A percentile compares a stretch with the other conserved stretches of the same genome.
These are phyloP conservation scores for Chrysomela aeneicollis DNA, from an alignment of 2,888 invertebrate genomes.

Conservation along the genomic window DNA sequence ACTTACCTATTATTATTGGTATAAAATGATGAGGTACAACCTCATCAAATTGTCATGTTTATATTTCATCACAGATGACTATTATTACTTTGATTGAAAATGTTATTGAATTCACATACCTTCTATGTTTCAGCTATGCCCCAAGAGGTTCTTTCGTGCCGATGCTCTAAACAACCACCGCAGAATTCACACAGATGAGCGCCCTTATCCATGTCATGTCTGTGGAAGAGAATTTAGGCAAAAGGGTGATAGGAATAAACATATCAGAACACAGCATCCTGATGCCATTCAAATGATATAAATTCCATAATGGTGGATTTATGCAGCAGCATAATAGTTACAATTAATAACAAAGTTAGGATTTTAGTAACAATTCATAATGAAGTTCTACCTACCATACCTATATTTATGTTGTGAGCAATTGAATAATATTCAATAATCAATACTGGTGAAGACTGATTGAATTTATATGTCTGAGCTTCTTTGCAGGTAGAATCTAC, in stretches of 20 bases:
- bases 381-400: no score
- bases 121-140: constrained; percentile 59
- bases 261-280: constrained; percentile 65
- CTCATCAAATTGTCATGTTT: no score
- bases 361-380: no score
- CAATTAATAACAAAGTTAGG: background rate
- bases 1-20: no score
- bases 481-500: no score
- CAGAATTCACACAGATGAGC: constrained; percentile 69
- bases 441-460: no score
- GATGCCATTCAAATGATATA: constrained; percentile 26
- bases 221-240: constrained; percentile 66
- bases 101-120: background rate
- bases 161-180: constrained; percentile 71
- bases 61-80: no score
- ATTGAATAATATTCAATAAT: no score
- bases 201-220: constrained; percentile 65
- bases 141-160: constrained; percentile 70
- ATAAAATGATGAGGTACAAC: no score
- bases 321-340: background rate
- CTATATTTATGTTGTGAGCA: no score
- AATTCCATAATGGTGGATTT: background rate
- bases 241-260: constrained; percentile 67
- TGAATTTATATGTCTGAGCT: no score
- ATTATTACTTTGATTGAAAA: no score